phyloP scores from a whole-genome alignment of 2,888 invertebrate genomes.

The Platerodrilus igneus region DNA sequence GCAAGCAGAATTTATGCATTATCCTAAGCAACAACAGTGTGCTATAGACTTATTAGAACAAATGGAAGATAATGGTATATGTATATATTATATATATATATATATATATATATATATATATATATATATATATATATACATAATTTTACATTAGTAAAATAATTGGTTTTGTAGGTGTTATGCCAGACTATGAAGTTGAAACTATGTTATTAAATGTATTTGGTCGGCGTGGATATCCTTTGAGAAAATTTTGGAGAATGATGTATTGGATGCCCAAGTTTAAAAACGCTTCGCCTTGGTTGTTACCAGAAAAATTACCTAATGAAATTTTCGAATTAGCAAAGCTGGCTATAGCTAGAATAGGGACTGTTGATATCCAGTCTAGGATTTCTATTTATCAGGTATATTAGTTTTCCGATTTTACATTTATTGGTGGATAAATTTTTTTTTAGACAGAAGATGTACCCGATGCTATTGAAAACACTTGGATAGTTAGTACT shows the following conservation, averaged over 20 bases:
- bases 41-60: conserved; percentile 84
- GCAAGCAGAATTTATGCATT: conserved; percentile 89
- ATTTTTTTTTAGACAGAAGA: conserved; percentile 56
- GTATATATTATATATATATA: too few species aligned
- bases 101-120: too few species aligned
- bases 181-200: conserved; percentile 88
- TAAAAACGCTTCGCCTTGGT: conserved; percentile 83
- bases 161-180: conserved; percentile 60
- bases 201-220: conserved; percentile 78
- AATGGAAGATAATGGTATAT: conserved; percentile 93
- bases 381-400: conserved; percentile 62
- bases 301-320: conserved; percentile 72
- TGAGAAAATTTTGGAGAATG: conserved; percentile 75
- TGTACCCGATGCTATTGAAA: conserved; percentile 70
- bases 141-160: neutral
- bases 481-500: conserved; percentile 89
- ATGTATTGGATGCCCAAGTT: conserved; percentile 95
- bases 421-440: conserved; percentile 9
- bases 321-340: conserved; percentile 73
- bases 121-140: too few species aligned
- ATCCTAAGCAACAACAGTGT: conserved; percentile 93
- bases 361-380: conserved; percentile 75
- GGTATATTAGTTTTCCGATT: conserved; percentile 43
- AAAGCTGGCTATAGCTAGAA: conserved; percentile 74
- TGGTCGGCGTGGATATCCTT: conserved; percentile 68